phyloP scores from a whole-genome alignment of 1,140 invertebrate species.

The Doryteuthis pealeii region DNA sequence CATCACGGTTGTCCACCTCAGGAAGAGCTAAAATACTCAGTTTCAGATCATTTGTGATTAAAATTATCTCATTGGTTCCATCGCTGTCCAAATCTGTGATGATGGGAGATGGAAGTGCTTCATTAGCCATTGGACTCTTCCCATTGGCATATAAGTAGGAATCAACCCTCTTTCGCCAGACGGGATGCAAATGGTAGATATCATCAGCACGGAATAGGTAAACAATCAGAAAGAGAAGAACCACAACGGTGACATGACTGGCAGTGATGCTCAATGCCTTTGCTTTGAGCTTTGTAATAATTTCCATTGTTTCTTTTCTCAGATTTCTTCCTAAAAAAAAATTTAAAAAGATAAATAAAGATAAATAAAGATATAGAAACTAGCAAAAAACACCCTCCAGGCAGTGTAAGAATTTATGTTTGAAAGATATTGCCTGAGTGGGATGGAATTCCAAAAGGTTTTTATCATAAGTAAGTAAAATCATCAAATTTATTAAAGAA shows the following conservation, averaged over 20 bases:
- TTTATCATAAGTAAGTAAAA: too few relatives aligned
- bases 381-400: too few relatives aligned
- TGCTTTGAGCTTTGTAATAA: slow-evolving; percentile 1
- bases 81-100: slow-evolving; percentile 51
- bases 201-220: slow-evolving; percentile 47
- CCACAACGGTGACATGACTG: slow-evolving; percentile 30
- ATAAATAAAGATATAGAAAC: too few relatives aligned
- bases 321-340: too few relatives aligned
- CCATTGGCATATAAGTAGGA: slow-evolving; percentile 38
- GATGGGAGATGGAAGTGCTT: slow-evolving; percentile 39
- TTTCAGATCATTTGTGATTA: slow-evolving; percentile 43
- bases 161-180: slow-evolving; percentile 46
- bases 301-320: neutral
- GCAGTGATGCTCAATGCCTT: slow-evolving; percentile 10
- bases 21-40: slow-evolving; percentile 40
- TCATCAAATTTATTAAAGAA: too few relatives aligned
- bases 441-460: too few relatives aligned
- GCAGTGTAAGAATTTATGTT: too few relatives aligned
- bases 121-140: slow-evolving; percentile 38
- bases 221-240: slow-evolving; percentile 41
- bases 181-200: slow-evolving; percentile 41
- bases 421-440: too few relatives aligned
- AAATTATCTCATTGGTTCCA: slow-evolving; percentile 47
- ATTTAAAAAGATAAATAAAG: too few relatives aligned
- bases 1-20: slow-evolving; percentile 20